Conservation (phyloP, 1,140 invertebrate genomes). For the Anastrepha obliqua region DNA sequence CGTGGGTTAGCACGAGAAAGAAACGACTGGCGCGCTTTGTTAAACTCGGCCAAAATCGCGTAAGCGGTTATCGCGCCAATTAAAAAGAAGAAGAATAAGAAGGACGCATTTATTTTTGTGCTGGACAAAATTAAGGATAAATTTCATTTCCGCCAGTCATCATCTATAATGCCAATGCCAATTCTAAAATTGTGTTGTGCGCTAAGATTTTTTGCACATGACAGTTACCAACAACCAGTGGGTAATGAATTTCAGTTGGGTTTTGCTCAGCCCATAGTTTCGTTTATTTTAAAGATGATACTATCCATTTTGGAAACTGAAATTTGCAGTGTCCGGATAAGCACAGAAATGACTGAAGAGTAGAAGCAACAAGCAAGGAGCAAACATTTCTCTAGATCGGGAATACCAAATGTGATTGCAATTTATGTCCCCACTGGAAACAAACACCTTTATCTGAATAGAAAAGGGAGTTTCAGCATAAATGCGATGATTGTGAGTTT, state of each 20-base stretch:
- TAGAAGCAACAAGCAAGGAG: not conserved
- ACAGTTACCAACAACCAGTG: not conserved
- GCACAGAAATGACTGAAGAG: not conserved
- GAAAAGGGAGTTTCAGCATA: slow-evolving; percentile 25
- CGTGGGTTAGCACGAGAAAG: too few relatives aligned
- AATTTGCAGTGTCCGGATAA: not conserved
- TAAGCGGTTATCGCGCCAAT: too few relatives aligned
- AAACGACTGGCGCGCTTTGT: too few relatives aligned
- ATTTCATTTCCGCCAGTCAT: too few relatives aligned
- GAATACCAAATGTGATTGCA: slow-evolving; percentile 23
- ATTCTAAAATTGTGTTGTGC: not conserved
- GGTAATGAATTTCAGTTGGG: not conserved
- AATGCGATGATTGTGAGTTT: slow-evolving; percentile 50
- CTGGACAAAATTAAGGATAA: too few relatives aligned
- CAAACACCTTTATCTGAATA: slow-evolving; percentile 17
- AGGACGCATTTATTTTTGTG: slow-evolving; percentile 4
- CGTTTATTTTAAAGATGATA: too few relatives aligned
- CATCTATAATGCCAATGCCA: not conserved
- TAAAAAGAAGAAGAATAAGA: not conserved
- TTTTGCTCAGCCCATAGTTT: not conserved
- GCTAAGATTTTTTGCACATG: not conserved
- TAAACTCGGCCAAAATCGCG: too few relatives aligned
- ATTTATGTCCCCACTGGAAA: not conserved
- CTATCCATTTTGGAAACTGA: too few relatives aligned
- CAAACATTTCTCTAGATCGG: not conserved